A percentile compares a stretch with the other conserved stretches of the same genome.
phyloP scores from a whole-genome alignment of 2,113 vertebrate species.

The Myotis lucifugus region DNA sequence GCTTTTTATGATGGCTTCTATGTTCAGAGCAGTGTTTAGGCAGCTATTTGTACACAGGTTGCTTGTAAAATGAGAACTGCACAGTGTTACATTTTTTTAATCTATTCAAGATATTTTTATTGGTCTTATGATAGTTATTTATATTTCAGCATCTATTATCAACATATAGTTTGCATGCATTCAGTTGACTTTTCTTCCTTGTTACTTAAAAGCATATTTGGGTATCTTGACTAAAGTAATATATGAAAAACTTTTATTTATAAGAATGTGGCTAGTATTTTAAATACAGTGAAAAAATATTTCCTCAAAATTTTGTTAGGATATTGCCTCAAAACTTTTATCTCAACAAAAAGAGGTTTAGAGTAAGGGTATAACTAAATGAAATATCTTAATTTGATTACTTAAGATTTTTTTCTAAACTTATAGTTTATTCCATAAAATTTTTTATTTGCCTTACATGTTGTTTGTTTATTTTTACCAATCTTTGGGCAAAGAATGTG shows the following conservation, averaged over 20 bases:
- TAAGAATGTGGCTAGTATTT: conserved; percentile 4
- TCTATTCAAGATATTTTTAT: conserved; percentile 42
- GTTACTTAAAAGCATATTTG: conserved; percentile 21
- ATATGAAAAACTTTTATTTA: conserved; percentile 39
- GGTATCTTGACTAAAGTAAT: conserved; percentile 37
- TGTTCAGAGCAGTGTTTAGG: background rate
- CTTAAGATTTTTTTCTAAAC: conserved; percentile 10
- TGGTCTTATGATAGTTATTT: background rate
- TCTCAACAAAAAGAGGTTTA: conserved; percentile 10
- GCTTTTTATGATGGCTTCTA: conserved; percentile 22
- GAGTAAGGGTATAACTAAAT: background rate
- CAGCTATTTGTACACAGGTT: background rate
- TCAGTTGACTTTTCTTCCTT: conserved; percentile 50
- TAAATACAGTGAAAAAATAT: conserved; percentile 20
- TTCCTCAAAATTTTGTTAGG: conserved; percentile 6
- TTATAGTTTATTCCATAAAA: background rate
- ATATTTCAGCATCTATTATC: background rate
- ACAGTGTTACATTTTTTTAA: background rate
- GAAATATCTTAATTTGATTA: background rate
- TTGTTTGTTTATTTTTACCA: background rate
- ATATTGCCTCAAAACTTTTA: background rate
- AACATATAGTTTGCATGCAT: background rate
- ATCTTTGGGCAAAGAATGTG: background rate
- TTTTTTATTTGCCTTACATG: background rate
- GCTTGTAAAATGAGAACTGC: background rate